Percentiles rank a stretch among this genome's conserved stretches.
Evolutionary conservation across 2,113 vertebrate species (phyloP).

Genomic region (Polyodon spathula): DNA sequence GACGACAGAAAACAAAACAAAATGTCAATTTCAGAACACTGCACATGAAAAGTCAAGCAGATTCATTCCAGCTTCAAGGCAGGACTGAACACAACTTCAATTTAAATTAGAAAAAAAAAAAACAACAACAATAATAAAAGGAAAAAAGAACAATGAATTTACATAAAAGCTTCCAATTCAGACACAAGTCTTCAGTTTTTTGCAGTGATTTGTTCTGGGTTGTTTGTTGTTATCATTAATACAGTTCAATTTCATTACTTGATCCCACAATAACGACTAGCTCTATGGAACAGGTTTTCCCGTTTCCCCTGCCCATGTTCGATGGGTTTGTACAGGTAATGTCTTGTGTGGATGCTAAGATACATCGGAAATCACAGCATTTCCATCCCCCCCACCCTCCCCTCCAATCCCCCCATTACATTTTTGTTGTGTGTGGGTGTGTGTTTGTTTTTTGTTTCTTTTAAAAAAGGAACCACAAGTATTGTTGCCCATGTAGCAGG

Average conservation of each 20-base stretch:
- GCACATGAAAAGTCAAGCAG: conserved; percentile 56
- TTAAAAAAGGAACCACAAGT: conserved; percentile 47
- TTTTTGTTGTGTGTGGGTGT: conserved; percentile 14
- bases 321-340: conserved; percentile 42
- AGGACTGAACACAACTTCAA: conserved; percentile 43
- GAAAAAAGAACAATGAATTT: conserved; percentile 36
- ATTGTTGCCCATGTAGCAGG: conserved; percentile 28
- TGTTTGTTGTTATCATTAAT: conserved; percentile 38
- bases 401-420: conserved; percentile 33
- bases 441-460: conserved; percentile 27
- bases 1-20: conserved; percentile 41
- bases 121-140: conserved; percentile 33
- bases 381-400: conserved; percentile 40
- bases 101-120: conserved; percentile 41
- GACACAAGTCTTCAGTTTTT: conserved; percentile 51
- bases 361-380: conserved; percentile 57
- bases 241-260: conserved; percentile 45
- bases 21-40: conserved; percentile 53
- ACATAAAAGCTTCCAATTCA: conserved; percentile 43
- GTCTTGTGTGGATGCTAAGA: conserved; percentile 56
- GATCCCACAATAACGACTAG: conserved; percentile 45
- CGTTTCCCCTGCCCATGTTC: conserved; percentile 34
- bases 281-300: conserved; percentile 43
- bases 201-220: conserved; percentile 24
- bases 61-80: conserved; percentile 46